These are phyloP conservation scores for Halcyon senegalensis DNA, from an alignment of 2,113 vertebrate species.

Conservation along the genomic window DNA sequence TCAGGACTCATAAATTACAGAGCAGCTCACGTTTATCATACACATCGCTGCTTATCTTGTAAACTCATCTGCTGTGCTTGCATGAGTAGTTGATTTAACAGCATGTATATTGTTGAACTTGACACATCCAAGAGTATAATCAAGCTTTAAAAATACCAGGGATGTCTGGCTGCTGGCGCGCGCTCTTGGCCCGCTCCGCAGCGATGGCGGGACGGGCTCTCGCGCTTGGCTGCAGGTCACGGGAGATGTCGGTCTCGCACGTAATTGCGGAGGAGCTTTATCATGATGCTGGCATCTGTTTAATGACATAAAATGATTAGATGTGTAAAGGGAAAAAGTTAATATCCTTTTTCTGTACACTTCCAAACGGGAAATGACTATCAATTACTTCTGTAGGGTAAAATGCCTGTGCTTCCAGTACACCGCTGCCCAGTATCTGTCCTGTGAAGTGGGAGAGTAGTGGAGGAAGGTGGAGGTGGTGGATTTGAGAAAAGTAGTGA, in stretches of 20 bases:
- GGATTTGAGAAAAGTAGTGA: background rate
- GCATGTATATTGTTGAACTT: slow-evolving; percentile 60
- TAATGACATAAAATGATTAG: background rate
- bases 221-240: background rate
- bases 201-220: background rate
- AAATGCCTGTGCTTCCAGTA: background rate
- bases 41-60: slow-evolving; percentile 64
- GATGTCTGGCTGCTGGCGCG: background rate
- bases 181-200: background rate
- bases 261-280: background rate
- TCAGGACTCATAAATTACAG: slow-evolving; percentile 25
- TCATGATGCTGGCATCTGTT: background rate
- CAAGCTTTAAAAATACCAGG: slow-evolving; percentile 4
- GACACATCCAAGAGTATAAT: slow-evolving; percentile 57
- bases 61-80: slow-evolving; percentile 67
- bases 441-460: rapidly evolving
- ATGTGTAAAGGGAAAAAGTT: background rate
- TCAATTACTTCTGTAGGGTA: background rate
- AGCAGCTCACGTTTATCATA: slow-evolving; percentile 60
- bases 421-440: background rate
- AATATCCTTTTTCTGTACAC: background rate
- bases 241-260: rapidly evolving
- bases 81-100: slow-evolving; percentile 66
- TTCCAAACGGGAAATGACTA: background rate
- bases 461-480: background rate